Conservation (phyloP, 53 echinoderm and acorn worm species). For the Mesocentrotus franciscanus region DNA sequence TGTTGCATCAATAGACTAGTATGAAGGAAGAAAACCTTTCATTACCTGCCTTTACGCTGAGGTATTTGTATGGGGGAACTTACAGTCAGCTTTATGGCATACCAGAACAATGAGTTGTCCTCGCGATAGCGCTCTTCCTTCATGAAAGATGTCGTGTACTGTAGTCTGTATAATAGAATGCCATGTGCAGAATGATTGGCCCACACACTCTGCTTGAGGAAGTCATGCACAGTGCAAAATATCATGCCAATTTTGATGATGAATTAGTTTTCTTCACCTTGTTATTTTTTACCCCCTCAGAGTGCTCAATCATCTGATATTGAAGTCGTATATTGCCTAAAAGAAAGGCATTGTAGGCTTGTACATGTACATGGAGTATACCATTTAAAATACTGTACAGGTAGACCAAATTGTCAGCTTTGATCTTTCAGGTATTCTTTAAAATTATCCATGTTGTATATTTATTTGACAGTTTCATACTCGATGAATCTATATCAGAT, state of each 20-base stretch:
- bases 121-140: background rate
- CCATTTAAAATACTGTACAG: background rate
- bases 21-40: constrained; percentile 14
- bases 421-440: background rate
- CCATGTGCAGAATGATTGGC: too few relatives aligned
- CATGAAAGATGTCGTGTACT: background rate
- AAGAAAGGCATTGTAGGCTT: background rate
- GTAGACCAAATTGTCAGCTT: background rate
- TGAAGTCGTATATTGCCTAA: background rate
- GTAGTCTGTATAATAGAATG: background rate
- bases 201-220: background rate
- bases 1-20: background rate
- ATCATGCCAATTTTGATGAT: background rate
- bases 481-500: too few relatives aligned
- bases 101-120: constrained; percentile 36
- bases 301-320: background rate
- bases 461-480: too few relatives aligned
- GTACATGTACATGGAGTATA: background rate
- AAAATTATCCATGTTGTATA: too few relatives aligned
- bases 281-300: background rate
- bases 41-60: background rate
- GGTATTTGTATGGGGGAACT: background rate
- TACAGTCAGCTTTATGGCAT: background rate
- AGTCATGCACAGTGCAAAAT: background rate
- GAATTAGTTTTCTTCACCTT: too few relatives aligned